Base-by-base conservation (phyloP, 2,113 vertebrate species). In the Phrynosoma blainvillii region DNA sequence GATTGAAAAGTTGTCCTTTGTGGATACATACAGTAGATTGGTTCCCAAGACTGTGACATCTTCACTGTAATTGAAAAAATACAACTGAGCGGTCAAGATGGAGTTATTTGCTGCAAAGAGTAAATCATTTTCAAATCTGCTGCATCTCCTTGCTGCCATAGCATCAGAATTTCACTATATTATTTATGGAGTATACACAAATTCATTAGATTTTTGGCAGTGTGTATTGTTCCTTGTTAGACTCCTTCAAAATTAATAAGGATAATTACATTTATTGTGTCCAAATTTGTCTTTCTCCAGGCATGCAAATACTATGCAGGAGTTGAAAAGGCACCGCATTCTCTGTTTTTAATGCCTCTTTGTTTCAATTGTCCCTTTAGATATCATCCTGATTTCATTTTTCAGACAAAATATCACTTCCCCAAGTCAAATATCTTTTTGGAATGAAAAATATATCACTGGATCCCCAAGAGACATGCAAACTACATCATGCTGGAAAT, bases 131-230 rank as follows among this genome's bases (percentile, higher is more conserved):
- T 74, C 79, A 76, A 36, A 42, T 56, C 66, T 83, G 52, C 8
- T 30, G 3, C 3, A 40, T 68, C 20, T 36, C 5, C 9, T 59
- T 2, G 3, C 21, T 20, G 80, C 52, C 32, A 52, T 4, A 81
- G n/a, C 12, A 21, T 11, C 18, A 56, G 47, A 25, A 18, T 85
- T 91, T 27, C 65, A 73, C 5, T 87, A 85, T 47, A 84, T 75
- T 74, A 84, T 81, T 87, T 88, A 66, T 16, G 85, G 77, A 75
- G 87, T 77, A 77, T 40, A 92, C 85, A 74, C 56, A 40, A 88
- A 79, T 89, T 89, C 82, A 65, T 76, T 78, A 85, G 66, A 16
- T 54, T 36, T 6, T 80, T 25, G 16, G 52, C 30, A 32, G 40
- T 75, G 16, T 47, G 27, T 42, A 83, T 70, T 82, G 70, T 84